Evolutionary conservation across 2,113 vertebrate genomes (phyloP), one percentile per base, ranked within the genome.

Genomic region (Caranx melampygus): DNA sequence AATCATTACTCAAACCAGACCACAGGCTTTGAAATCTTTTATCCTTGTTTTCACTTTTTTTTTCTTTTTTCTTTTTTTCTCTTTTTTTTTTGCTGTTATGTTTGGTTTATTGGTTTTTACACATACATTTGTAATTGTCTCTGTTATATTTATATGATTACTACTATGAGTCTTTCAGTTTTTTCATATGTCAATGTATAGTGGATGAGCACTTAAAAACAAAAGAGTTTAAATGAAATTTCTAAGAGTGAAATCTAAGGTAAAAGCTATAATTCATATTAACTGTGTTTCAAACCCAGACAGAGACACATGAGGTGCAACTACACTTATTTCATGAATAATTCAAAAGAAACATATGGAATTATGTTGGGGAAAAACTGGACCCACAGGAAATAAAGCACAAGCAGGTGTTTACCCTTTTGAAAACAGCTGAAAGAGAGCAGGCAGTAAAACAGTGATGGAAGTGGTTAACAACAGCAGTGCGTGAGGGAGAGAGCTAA

Each of bases 401-500:
- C 47, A 78, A 81, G 69, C 1, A 4, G 33, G 67, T 73, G 80
- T 85, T 88, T 84, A 84, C 40, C 52, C 52, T 78, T 78, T 75
- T 77, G 40, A 72, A 70, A 83, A 40, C 63, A 74, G 61, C 59
- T 58, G 16, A 83, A 73, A 57, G 60, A 35, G 20, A 47, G 60
- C 34, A 33, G 74, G 78, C 72, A 75, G 74, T 84, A 83, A 86
- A 83, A 74, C 72, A 13, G 37, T 73, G 77, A 85, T 86, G 81
- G 86, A 88, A 87, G 84, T 66, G 76, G 87, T 91, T 87, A 88
- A 82, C 63, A 85, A 81, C 63, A 63, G 37, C 72, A 49, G 60
- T 58, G 40, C 35, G 6, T 10, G 33, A 71, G 69, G 13, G 73
- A 35, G 60, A 35, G 62, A 33, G 74, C 72, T 85, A 89, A 91